Conservation (phyloP, 2,888 invertebrate species). For the Hyles lineata region DNA sequence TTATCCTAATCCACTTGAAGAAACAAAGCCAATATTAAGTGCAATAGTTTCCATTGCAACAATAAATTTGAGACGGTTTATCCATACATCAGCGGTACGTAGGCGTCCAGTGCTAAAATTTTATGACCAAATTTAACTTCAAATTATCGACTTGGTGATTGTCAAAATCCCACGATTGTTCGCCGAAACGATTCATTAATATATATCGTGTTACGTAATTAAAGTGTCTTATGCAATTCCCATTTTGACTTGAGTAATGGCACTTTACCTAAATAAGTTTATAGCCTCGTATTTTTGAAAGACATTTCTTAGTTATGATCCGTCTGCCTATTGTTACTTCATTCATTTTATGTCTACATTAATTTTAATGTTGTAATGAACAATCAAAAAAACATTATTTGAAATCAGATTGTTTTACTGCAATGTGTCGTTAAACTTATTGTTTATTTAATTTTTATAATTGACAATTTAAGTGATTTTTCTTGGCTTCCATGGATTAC, state of each 20-base stretch:
- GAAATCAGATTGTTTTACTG: too few species aligned
- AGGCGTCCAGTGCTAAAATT: slow-evolving; percentile 38
- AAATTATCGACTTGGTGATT: slow-evolving; percentile 33
- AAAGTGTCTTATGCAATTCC: slow-evolving; percentile 21
- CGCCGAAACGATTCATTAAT: slow-evolving; percentile 26
- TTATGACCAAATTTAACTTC: slow-evolving; percentile 36
- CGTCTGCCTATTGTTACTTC: not conserved
- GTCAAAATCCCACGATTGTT: slow-evolving; percentile 29
- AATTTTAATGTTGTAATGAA: too few species aligned
- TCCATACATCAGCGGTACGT: slow-evolving; percentile 19
- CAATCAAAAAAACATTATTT: too few species aligned
- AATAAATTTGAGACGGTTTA: slow-evolving; percentile 25
- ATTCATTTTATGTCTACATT: too few species aligned
- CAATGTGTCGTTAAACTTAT: too few species aligned
- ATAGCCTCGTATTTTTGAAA: not conserved
- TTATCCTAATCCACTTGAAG: not conserved
- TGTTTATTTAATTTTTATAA: too few species aligned
- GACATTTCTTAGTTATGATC: slow-evolving; percentile 5
- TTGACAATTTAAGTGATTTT: too few species aligned
- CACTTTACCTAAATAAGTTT: slow-evolving; percentile 22
- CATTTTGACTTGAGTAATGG: slow-evolving; percentile 19
- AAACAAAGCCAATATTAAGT: slow-evolving; percentile 15
- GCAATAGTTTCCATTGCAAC: slow-evolving; percentile 2
- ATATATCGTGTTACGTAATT: slow-evolving; percentile 23
- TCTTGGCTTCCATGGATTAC: too few species aligned